Evolutionary conservation across 2,888 invertebrate species (phyloP).

Genomic region (Sepiola atlantica): DNA sequence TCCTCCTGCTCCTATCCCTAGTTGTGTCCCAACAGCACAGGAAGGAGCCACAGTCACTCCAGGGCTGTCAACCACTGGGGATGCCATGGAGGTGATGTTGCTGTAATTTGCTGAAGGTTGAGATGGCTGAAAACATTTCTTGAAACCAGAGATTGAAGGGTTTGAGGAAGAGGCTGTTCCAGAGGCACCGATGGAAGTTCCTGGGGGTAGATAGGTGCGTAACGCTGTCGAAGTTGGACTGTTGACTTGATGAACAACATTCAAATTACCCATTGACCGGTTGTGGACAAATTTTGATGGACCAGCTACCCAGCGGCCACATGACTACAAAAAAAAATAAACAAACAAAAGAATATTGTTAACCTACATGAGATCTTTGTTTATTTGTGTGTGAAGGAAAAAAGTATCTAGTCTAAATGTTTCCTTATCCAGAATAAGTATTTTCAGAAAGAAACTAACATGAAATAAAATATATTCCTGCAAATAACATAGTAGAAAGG

Average conservation of each 20-base stretch:
- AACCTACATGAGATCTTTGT: neutral
- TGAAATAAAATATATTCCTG: no score
- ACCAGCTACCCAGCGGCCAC: slow-evolving; percentile 52
- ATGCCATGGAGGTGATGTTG: slow-evolving; percentile 54
- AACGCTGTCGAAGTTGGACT: slow-evolving; percentile 56
- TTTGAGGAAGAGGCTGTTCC: slow-evolving; percentile 24
- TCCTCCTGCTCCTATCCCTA: neutral
- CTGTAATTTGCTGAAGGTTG: neutral
- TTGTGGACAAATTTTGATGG: slow-evolving; percentile 64
- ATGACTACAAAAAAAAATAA: neutral
- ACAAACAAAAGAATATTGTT: slow-evolving; percentile 47
- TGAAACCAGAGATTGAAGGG: slow-evolving; percentile 40
- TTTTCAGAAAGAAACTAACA: no score
- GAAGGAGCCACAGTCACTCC: neutral
- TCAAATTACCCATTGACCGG: slow-evolving; percentile 52
- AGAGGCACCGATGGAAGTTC: slow-evolving; percentile 18
- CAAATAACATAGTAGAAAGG: neutral
- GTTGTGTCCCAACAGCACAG: neutral
- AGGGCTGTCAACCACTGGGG: neutral
- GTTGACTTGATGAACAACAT: slow-evolving; percentile 59
- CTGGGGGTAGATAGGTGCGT: neutral
- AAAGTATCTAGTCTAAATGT: no score
- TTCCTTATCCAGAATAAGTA: no score
- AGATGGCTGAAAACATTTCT: slow-evolving; percentile 7
- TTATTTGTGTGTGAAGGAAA: no score